These are phyloP conservation scores for Colletes collaris DNA, from an alignment of 2,888 invertebrate species.

Conservation along the genomic window DNA sequence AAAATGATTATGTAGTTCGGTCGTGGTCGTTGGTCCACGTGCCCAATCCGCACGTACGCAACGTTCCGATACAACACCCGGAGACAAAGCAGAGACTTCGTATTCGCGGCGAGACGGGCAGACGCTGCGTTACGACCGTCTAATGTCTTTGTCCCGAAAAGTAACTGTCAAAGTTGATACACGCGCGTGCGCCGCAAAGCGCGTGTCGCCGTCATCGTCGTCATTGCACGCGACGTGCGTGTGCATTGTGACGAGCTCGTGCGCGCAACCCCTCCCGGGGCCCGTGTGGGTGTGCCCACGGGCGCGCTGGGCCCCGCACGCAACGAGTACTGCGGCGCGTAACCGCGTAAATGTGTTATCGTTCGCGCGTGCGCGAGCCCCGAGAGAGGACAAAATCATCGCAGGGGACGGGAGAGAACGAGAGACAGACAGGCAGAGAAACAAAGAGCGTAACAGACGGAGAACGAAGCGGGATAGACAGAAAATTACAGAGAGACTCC, in stretches of 20 bases:
- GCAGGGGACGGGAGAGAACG: background rate
- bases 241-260: constrained; percentile 40
- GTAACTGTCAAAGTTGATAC: constrained; percentile 60
- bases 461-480: constrained; percentile 12
- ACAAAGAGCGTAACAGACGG: constrained; percentile 8
- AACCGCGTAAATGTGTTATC: too few species aligned
- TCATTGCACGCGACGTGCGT: constrained; percentile 36
- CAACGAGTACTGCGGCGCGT: constrained; percentile 5
- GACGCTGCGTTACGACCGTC: background rate
- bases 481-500: constrained; percentile 24
- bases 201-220: constrained; percentile 35
- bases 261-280: constrained; percentile 54
- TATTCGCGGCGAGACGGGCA: constrained; percentile 1
- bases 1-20: too few species aligned
- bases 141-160: constrained; percentile 69
- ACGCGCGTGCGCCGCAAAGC: constrained; percentile 30
- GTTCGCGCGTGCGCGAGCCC: background rate
- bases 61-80: too few species aligned
- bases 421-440: background rate
- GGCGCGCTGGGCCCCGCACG: constrained; percentile 34
- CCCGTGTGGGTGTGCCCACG: constrained; percentile 33
- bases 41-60: too few species aligned
- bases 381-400: background rate
- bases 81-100: background rate
- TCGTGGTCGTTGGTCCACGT: too few species aligned